Percentiles rank a stretch among this genome's conserved stretches.
Evolutionary conservation across 2,797 vertebrate species (phyloP).

Genomic region (Varecia variegata): DNA sequence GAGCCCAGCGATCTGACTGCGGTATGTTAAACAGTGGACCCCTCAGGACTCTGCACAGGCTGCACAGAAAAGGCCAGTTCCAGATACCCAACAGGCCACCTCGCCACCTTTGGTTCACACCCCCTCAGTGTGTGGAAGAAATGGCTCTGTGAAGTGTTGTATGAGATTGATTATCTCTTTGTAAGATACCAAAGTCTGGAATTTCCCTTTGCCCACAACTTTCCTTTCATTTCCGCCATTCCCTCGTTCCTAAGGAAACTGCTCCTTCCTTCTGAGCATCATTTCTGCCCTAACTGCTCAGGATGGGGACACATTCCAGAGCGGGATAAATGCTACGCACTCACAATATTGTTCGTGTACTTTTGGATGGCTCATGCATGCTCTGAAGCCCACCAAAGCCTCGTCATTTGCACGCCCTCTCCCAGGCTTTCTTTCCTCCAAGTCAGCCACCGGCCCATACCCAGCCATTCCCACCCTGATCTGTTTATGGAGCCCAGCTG

Average conservation of each 20-base stretch:
- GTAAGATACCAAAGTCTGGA: too few species aligned
- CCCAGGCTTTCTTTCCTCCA: neutral
- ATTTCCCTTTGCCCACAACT: neutral
- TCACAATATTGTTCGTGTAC: rapidly evolving
- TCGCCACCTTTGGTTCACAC: neutral
- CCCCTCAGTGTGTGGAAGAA: neutral
- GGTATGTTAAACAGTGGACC: too few species aligned
- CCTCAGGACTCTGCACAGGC: rapidly evolving
- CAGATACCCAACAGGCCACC: neutral
- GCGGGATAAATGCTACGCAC: rapidly evolving
- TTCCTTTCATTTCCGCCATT: neutral
- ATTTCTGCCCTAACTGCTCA: too few species aligned
- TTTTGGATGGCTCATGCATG: rapidly evolving
- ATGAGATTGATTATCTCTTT: too few species aligned
- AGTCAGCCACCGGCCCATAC: rapidly evolving
- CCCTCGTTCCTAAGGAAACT: rapidly evolving
- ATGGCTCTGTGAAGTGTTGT: neutral
- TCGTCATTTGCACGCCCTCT: rapidly evolving
- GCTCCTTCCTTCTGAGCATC: too few species aligned
- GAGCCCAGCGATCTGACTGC: rapidly evolving
- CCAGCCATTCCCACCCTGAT: too few species aligned
- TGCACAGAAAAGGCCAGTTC: neutral
- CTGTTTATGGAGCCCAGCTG: neutral
- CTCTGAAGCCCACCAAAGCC: neutral
- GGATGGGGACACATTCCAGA: rapidly evolving